Evolutionary conservation across 2,113 vertebrate species (phyloP), one percentile per base, ranked within the genome.

Genomic region (Grammomys surdaster): DNA sequence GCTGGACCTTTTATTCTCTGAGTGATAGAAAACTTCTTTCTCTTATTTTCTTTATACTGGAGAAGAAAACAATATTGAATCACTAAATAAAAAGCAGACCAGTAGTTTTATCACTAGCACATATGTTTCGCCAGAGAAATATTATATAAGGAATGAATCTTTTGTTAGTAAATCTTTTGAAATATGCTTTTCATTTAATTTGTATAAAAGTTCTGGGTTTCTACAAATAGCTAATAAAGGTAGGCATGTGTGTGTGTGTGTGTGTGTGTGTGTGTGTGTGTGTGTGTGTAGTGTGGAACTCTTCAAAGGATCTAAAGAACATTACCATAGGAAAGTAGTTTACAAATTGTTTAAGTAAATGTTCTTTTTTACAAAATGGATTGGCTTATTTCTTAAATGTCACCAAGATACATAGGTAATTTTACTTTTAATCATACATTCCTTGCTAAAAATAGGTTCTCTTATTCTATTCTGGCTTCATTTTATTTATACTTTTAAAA

Each of bases 41-140:
- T 9, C 6, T 80, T 72, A 19, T n/a, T 95, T 31, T 91, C 87
- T 33, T 75, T 72, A 95, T 28, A 89, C 46, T 33, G 81, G 60
- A 14, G n/a, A 85, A 88, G 33, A 88, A 93, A 94, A 80, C 48
- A 86, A 11, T 4, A 93, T 92, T 96, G 93, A 95, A 89, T 91
- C 54, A 89, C 63, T 48, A 76, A 56, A 3, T 5, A 80, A 86
- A 95, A 93, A 1, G 26, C 10, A 94, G 43, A 92, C 16, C 3
- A 92, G 65, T 48, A 88, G 89, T 90, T 95, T 63, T 72, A 63
- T 78, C 72, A 70, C 22, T 46, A 67, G 24, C 8, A 65, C 84
- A 58, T 78, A 17, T 80, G 63, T 93, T 94, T 97, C 22, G 11
- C 10, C 3, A 89, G 82, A 46, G 48, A 92, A 90, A 93, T 72